Base-by-base conservation (phyloP, 2,797 vertebrate genomes). In the Tapirus indicus region DNA sequence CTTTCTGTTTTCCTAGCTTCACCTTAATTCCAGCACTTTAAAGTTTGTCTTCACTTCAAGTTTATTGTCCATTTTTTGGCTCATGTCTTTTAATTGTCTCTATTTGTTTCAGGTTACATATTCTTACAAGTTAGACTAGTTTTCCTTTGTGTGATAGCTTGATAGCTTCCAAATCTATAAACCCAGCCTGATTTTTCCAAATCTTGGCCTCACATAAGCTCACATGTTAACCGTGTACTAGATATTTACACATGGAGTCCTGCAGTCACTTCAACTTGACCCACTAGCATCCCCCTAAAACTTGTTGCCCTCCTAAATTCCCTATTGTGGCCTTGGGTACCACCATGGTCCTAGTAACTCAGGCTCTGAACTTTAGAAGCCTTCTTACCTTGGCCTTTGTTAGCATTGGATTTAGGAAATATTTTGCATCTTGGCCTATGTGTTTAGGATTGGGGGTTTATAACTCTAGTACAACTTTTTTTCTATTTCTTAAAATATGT, bases 351-450 rank as follows among this genome's bases (percentile, higher is more conserved):
- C 29, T 84, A 62, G 12, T 41, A 91, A 68, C 6, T 84, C 29
- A 41, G 29, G 17, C 29, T 54, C 6, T 77, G 58, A 90, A 86
- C 35, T 2, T 49, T 35, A 32, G 60, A 69, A 35, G 12, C 18
- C 16, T 80, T 21, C 41, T 66, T 82, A 58, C 20, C 17, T 85
- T 77, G 16, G n/a, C 44, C 25, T 80, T 12, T 88, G 82, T 32
- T 78, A 91, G 66, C 78, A 91, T n/a, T 92, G 32, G 25, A 66
- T 75, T 71, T 88, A 96, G 29, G 1, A 80, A 80, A 78, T 49
- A 11, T 84, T 93, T 95, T 82, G 23, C 23, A 77, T 56, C 11
- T 23, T 72, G 7, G 4, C 5, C 41, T 88, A 10, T 47, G 38
- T n/a, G 18, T 66, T 90, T 91, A 85, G 32, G 12, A 41, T 87